Conservation (phyloP, 2,113 vertebrate genomes). For the Erpornis zantholeuca region DNA sequence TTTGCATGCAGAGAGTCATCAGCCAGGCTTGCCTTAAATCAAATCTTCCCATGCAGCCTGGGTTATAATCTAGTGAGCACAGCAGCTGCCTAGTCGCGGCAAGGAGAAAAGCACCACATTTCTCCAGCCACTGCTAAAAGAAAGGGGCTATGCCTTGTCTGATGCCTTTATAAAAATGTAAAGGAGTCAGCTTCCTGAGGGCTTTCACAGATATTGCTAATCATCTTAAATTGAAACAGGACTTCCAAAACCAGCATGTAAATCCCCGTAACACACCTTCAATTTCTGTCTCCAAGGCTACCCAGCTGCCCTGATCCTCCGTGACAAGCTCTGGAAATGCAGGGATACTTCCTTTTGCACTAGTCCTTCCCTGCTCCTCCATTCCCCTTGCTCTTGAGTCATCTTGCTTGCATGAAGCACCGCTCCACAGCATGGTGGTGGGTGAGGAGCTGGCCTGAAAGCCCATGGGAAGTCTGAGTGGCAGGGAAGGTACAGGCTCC, state of each 20-base stretch:
- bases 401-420: accelerated
- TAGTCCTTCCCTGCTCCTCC: neutral
- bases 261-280: constrained; percentile 41
- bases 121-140: constrained; percentile 14
- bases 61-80: constrained; percentile 4
- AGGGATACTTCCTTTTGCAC: neutral
- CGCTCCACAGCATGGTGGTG: neutral
- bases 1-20: constrained; percentile 43
- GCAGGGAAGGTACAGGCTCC: neutral
- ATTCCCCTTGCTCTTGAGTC: neutral
- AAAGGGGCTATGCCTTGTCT: neutral
- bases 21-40: constrained; percentile 54
- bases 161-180: neutral
- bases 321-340: constrained; percentile 14
- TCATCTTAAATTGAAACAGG: constrained; percentile 35
- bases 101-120: constrained; percentile 17
- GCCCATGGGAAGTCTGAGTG: neutral
- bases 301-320: constrained; percentile 14
- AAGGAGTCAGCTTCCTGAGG: constrained; percentile 22
- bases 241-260: constrained; percentile 18
- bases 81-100: constrained; percentile 16
- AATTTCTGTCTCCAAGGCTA: constrained; percentile 48
- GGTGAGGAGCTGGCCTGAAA: neutral
- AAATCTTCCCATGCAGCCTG: constrained; percentile 47
- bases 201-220: constrained; percentile 44